Conservation (phyloP, 2,888 invertebrate species). For the Heterodera filipjevi region DNA sequence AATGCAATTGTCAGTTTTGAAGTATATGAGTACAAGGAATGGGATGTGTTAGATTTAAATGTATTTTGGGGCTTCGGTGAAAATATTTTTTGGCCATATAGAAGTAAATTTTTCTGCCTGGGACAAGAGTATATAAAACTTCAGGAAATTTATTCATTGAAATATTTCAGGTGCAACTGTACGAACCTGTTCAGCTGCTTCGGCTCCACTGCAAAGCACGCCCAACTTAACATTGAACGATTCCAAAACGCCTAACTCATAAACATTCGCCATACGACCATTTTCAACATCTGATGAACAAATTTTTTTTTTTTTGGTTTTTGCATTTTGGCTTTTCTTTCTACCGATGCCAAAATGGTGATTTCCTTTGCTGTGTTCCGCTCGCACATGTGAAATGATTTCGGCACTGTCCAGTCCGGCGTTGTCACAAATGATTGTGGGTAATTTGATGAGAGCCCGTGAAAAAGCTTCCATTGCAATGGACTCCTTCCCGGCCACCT, state of each 20-base stretch:
- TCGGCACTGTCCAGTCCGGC: constrained; percentile 97
- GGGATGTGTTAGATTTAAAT: too few species aligned
- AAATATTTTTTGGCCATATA: too few species aligned
- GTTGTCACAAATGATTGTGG: constrained; percentile 95
- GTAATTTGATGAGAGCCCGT: constrained; percentile 78
- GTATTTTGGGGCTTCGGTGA: too few species aligned
- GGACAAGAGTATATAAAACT: too few species aligned
- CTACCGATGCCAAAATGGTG: constrained; percentile 79
- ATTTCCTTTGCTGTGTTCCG: constrained; percentile 83
- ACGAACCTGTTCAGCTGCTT: constrained; percentile 76
- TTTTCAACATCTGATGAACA: constrained; percentile 79
- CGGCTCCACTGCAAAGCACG: constrained; percentile 88
- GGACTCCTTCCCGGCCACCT: constrained; percentile 86
- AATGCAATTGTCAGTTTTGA: background rate
- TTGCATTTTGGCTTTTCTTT: constrained; percentile 46
- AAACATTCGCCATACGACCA: constrained; percentile 87
- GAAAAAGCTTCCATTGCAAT: constrained; percentile 95
- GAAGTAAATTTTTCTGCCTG: too few species aligned
- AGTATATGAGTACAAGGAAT: too few species aligned
- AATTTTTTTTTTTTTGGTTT: background rate
- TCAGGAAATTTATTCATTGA: too few species aligned
- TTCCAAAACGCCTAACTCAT: constrained; percentile 87
- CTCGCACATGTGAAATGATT: constrained; percentile 85
- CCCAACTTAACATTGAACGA: constrained; percentile 95
- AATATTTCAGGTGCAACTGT: background rate